Evolutionary conservation across 2,888 invertebrate genomes (phyloP).

Genomic region (Cheilosia impressa): DNA sequence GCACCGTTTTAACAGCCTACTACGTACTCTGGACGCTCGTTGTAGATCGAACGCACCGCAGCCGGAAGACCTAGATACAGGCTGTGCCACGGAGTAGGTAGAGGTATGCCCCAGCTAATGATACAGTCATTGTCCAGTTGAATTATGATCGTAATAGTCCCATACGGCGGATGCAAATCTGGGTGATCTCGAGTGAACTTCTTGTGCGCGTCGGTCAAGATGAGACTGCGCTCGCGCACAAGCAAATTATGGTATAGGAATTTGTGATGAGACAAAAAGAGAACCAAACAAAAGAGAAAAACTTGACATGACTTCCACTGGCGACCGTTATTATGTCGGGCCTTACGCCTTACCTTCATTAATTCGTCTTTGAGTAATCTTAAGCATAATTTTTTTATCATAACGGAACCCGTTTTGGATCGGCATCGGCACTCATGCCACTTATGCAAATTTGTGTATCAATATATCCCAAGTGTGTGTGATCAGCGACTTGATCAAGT

Average conservation of each 20-base stretch:
- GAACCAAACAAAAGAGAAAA: background rate
- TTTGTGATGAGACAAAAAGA: background rate
- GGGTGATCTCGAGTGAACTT: conserved; percentile 16
- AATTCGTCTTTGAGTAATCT: conserved; percentile 14
- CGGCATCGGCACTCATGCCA: conserved; percentile 14
- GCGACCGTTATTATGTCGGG: conserved; percentile 34
- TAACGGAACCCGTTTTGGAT: conserved; percentile 28
- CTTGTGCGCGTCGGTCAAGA: conserved; percentile 5
- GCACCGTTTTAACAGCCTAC: conserved; percentile 27
- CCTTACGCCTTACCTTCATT: conserved; percentile 4
- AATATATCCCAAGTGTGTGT: background rate
- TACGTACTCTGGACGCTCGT: background rate
- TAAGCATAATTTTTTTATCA: conserved; percentile 36
- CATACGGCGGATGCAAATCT: conserved; percentile 21
- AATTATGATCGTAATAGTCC: conserved; percentile 17
- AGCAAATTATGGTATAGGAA: background rate
- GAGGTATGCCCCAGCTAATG: conserved; percentile 5
- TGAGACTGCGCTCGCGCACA: background rate
- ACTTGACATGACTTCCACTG: conserved; percentile 3
- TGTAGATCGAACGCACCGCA: background rate
- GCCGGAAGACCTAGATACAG: conserved; percentile 27
- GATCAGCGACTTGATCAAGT: background rate
- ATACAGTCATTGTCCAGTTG: conserved; percentile 12
- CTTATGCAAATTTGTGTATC: conserved; percentile 32
- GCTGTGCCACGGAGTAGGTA: background rate